Percentiles rank a stretch among this genome's conserved stretches.
phyloP scores from a whole-genome alignment of 2,888 invertebrate species.

The Scaptomyza reducta region DNA sequence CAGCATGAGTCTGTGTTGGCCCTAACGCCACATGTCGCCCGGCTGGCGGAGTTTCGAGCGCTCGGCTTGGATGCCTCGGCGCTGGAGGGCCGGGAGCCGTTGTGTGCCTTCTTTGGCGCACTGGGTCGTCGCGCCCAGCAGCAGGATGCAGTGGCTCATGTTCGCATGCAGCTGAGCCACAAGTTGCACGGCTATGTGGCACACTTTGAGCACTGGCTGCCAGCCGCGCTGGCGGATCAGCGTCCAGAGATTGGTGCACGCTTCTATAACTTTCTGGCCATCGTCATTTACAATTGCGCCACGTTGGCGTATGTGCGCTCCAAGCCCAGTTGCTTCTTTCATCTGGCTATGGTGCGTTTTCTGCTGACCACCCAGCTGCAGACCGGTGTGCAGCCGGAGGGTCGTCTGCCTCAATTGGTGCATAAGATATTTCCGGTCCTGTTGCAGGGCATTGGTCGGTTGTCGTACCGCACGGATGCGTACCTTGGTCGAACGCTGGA shows the following conservation, averaged over 20 bases:
- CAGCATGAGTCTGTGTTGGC: conserved; percentile 78
- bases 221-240: conserved; percentile 21
- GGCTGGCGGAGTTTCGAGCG: conserved; percentile 73
- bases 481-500: conserved; percentile 85
- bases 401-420: conserved; percentile 84
- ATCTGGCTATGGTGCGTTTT: conserved; percentile 85
- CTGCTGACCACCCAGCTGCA: conserved; percentile 85
- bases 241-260: conserved; percentile 79
- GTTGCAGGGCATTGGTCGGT: conserved; percentile 85
- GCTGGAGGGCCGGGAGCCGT: conserved; percentile 80
- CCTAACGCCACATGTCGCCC: conserved; percentile 70
- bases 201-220: conserved; percentile 82
- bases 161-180: conserved; percentile 77
- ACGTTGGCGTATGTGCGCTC: conserved; percentile 81
- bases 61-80: conserved; percentile 65
- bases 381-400: conserved; percentile 84
- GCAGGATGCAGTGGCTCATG: conserved; percentile 31
- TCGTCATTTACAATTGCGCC: conserved; percentile 83
- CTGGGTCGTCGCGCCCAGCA: conserved; percentile 75
- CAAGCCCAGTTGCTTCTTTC: conserved; percentile 84
- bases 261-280: conserved; percentile 83
- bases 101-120: conserved; percentile 81
- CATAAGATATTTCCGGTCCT: conserved; percentile 85
- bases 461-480: conserved; percentile 84
- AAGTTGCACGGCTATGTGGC: conserved; percentile 80